These are phyloP conservation scores for Eumacrocentrus americanus DNA, from an alignment of 2,888 invertebrate genomes.

Conservation along the genomic window DNA sequence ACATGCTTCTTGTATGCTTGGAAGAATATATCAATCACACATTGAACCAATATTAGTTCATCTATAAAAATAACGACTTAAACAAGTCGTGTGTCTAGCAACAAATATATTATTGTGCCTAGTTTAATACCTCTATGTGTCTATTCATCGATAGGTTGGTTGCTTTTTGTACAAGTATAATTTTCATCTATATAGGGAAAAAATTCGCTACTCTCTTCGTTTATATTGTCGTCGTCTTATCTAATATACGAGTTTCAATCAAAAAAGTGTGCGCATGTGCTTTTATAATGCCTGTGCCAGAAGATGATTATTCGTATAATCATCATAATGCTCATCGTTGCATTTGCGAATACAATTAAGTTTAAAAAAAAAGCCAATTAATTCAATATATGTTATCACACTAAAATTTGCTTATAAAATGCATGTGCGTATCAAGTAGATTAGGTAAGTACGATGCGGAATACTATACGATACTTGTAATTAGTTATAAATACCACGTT, in stretches of 20 bases:
- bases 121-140: slow-evolving; percentile 36
- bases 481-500: neutral
- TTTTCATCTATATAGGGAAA: slow-evolving; percentile 23
- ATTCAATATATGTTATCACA: neutral
- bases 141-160: slow-evolving; percentile 45
- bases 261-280: neutral
- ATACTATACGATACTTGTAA: neutral
- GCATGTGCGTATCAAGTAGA: slow-evolving; percentile 13
- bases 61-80: slow-evolving; percentile 53
- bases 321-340: slow-evolving; percentile 9
- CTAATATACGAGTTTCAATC: slow-evolving; percentile 16
- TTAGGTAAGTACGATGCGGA: slow-evolving; percentile 11
- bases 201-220: slow-evolving; percentile 31
- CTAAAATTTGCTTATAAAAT: slow-evolving; percentile 1
- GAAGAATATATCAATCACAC: slow-evolving; percentile 27
- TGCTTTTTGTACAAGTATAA: slow-evolving; percentile 46
- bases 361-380: neutral
- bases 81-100: slow-evolving; percentile 45
- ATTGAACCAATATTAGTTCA: slow-evolving; percentile 39
- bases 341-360: neutral
- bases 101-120: slow-evolving; percentile 41
- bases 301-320: slow-evolving; percentile 2
- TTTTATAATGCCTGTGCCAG: neutral
- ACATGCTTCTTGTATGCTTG: slow-evolving; percentile 21
- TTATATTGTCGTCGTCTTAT: slow-evolving; percentile 40